Evolutionary conservation across 1,140 invertebrate genomes (phyloP), one percentile per base, ranked within the genome.

Genomic region (Drosophila lini): DNA sequence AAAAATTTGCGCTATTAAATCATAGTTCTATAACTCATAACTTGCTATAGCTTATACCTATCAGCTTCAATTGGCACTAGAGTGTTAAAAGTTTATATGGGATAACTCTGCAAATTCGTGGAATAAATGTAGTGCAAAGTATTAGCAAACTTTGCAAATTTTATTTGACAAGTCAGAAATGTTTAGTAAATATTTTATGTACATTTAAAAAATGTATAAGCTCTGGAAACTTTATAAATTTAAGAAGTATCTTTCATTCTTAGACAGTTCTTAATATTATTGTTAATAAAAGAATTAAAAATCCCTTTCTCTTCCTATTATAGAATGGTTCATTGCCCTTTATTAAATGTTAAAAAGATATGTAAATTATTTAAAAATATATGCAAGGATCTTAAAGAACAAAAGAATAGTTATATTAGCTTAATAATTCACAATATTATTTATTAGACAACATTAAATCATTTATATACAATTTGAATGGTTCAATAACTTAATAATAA

Each of bases 81-180:
- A 32, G 42, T 60, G 58, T 32, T 60, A 60, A 60, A 48, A 25
- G 6, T 34, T 22, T 45, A 11, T 22, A 15, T 4, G 13, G 19
- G 19, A 13, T 7, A 8, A 0, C 6, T 1, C 10, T 22, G 5
- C 13, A 3, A 45, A 15, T 45, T 59, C 16, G 7, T 32, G 11
- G 16, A 32, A 59, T 22, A 2, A 32, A 59, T 22, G 1, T 11
- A 15, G 16, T 32, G 41, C 28, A 59, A 59, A 47, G 16, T 53
- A 31, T 47, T 11, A 15, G 28, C 5, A 31, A 32, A 11, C 5
- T 3, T 53, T 53, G 16, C 6, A 4, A 13, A 19, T 15, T 52
- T 4, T 3, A 19, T 34, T 52, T 34, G 10, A 34, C 2, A 19
- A 13, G 28, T 32, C 28, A 19, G 0, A 13, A 4, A 16, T 19